phyloP scores from a whole-genome alignment of 2,113 vertebrate species.

The Pavo muticus region DNA sequence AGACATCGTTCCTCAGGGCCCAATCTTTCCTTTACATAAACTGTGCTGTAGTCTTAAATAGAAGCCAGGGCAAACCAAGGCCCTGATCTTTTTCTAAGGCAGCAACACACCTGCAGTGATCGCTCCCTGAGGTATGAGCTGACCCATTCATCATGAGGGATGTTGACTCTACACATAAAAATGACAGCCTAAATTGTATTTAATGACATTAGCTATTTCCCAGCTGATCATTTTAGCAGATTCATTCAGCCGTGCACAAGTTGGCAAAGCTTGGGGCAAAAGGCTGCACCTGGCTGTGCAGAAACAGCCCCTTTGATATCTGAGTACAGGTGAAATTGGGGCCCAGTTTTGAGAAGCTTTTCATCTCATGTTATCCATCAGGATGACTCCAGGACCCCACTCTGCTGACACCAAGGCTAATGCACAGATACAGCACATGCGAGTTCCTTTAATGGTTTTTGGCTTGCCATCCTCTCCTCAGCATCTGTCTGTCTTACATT shows the following conservation, averaged over 20 bases:
- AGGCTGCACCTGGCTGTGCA: constrained; percentile 55
- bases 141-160: constrained; percentile 31
- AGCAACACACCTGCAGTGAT: constrained; percentile 41
- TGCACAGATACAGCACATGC: not conserved
- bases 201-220: constrained; percentile 58
- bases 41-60: constrained; percentile 21
- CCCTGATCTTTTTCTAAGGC: constrained; percentile 52
- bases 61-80: constrained; percentile 30
- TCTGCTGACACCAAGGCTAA: constrained; percentile 25
- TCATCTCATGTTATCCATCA: not conserved
- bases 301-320: constrained; percentile 41
- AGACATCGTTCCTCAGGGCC: constrained; percentile 28
- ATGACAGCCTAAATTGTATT: constrained; percentile 62
- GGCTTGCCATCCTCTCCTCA: constrained; percentile 8
- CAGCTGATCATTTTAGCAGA: constrained; percentile 55
- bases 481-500: constrained; percentile 46
- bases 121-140: not conserved
- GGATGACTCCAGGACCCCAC: not conserved
- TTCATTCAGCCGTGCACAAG: constrained; percentile 44
- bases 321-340: constrained; percentile 37
- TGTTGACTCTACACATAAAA: constrained; percentile 59
- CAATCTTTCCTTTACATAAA: constrained; percentile 48
- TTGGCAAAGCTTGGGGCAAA: constrained; percentile 50
- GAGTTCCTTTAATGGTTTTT: constrained; percentile 38
- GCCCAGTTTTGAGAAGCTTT: not conserved